Evolutionary conservation across 2,113 vertebrate genomes (phyloP).

Genomic region (Nerophis lumbriciformis): DNA sequence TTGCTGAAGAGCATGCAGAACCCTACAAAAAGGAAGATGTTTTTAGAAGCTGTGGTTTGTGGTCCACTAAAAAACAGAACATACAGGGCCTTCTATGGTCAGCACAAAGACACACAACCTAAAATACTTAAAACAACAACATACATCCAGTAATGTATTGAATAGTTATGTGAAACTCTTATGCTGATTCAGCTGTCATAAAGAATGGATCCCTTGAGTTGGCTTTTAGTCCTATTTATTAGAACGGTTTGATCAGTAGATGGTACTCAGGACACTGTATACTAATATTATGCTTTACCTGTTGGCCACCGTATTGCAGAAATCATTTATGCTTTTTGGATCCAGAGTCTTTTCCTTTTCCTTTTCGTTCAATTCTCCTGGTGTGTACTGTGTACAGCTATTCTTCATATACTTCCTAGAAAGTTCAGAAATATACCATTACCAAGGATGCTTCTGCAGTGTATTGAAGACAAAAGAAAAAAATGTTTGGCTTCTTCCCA

Average conservation of each 20-base stretch:
- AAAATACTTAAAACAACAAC: background rate
- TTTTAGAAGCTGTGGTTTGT: background rate
- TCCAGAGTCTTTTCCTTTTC: conserved; percentile 66
- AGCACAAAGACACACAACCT: background rate
- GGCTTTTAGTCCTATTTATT: background rate
- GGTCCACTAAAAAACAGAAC: conserved; percentile 3
- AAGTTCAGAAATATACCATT: conserved; percentile 17
- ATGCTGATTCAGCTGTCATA: background rate
- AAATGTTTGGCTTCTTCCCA: no score
- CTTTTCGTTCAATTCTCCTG: conserved; percentile 72
- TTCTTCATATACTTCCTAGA: conserved; percentile 79
- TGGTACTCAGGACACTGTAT: background rate
- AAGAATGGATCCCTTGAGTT: background rate
- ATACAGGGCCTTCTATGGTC: background rate
- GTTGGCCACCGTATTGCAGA: conserved; percentile 64
- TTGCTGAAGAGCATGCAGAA: conserved; percentile 82
- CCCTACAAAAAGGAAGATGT: conserved; percentile 59
- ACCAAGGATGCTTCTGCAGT: background rate
- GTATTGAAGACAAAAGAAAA: background rate
- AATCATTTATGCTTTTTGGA: conserved; percentile 69
- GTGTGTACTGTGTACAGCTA: conserved; percentile 72
- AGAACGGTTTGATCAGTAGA: background rate
- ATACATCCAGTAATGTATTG: background rate
- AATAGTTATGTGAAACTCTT: background rate
- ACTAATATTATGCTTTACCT: conserved; percentile 66